phyloP scores from a whole-genome alignment of 1,140 invertebrate genomes.

The Charaxes varanes region DNA sequence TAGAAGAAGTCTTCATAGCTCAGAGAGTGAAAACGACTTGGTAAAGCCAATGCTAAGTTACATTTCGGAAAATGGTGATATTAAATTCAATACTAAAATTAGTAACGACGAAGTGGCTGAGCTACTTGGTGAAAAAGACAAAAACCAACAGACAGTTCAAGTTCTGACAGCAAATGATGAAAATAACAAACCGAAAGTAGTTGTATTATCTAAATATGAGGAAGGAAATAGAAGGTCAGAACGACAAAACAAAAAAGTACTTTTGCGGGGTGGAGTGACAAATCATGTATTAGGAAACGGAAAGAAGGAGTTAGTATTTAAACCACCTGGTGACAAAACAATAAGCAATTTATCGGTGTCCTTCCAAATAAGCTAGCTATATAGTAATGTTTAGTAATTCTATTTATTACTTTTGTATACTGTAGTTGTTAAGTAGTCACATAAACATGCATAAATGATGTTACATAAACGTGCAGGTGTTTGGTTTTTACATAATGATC shows the following conservation, averaged over 20 bases:
- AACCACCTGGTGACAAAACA: conserved; percentile 31
- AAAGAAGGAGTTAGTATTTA: conserved; percentile 43
- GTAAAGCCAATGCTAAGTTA: conserved; percentile 42
- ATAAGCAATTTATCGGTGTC: conserved; percentile 48
- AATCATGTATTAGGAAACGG: conserved; percentile 26
- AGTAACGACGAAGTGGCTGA: conserved; percentile 33
- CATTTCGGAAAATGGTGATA: conserved; percentile 32
- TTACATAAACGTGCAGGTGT: not conserved
- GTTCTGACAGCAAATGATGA: conserved; percentile 20
- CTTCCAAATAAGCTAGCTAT: conserved; percentile 30
- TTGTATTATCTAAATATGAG: conserved; percentile 21
- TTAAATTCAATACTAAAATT: conserved; percentile 36
- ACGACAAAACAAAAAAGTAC: conserved; percentile 17
- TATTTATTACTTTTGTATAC: conserved; percentile 5
- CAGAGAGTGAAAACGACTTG: conserved; percentile 28
- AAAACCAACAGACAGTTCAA: conserved; percentile 19
- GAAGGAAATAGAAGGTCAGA: not conserved
- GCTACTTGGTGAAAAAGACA: conserved; percentile 23
- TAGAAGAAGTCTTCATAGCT: conserved; percentile 23
- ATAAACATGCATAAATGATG: not conserved
- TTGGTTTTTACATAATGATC: too few species aligned
- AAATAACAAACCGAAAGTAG: conserved; percentile 14
- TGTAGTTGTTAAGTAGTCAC: not conserved
- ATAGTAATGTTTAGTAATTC: not conserved
- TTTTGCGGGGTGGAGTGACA: conserved; percentile 14